Evolutionary conservation across 2,113 vertebrate species (phyloP).

Genomic region (Emydura subglobosa): DNA sequence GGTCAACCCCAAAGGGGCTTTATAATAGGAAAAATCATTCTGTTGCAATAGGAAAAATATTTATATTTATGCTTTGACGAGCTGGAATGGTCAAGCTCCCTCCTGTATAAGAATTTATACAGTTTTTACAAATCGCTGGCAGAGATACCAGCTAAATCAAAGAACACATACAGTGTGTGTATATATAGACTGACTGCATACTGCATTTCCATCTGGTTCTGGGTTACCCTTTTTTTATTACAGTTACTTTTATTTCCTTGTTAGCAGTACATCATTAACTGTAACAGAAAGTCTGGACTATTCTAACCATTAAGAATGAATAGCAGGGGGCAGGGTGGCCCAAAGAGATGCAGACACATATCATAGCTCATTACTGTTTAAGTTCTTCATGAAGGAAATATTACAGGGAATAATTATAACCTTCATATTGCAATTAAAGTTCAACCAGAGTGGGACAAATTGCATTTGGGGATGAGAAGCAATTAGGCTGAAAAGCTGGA

Average conservation of each 20-base stretch:
- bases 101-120: background rate
- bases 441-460: background rate
- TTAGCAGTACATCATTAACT: background rate
- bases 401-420: constrained; percentile 46
- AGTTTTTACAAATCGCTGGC: background rate
- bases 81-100: background rate
- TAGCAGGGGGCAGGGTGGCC: constrained; percentile 22
- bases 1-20: background rate
- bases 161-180: constrained; percentile 33
- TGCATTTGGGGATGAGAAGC: background rate
- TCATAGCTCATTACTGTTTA: background rate
- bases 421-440: constrained; percentile 2
- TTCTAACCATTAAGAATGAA: background rate
- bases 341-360: background rate
- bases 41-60: constrained; percentile 9
- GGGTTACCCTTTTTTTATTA: constrained; percentile 27
- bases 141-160: background rate
- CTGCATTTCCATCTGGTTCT: constrained; percentile 11
- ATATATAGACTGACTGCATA: background rate
- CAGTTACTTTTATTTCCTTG: constrained; percentile 8
- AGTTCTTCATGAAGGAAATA: background rate
- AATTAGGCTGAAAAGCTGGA: background rate
- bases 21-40: constrained; percentile 4
- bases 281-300: background rate
- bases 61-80: constrained; percentile 21